Conservation (phyloP, 2,888 invertebrate species). For the Linyphia triangularis region DNA sequence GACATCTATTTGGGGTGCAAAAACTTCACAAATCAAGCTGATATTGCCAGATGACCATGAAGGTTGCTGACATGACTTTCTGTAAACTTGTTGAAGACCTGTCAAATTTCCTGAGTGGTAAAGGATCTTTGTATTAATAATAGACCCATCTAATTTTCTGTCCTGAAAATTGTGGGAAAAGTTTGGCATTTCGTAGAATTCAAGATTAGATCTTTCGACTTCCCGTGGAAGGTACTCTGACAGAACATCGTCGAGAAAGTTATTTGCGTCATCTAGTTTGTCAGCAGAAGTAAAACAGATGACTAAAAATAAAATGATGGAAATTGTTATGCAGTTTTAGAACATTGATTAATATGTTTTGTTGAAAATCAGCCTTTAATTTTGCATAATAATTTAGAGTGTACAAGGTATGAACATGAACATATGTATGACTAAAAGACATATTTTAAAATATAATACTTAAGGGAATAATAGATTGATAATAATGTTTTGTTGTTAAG, state of each 20-base stretch:
- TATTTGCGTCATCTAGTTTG: conserved; percentile 5
- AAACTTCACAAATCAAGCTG: conserved; percentile 2
- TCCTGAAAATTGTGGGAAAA: conserved; percentile 36
- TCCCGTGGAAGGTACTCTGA: conserved; percentile 11
- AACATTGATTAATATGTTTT: too few species aligned
- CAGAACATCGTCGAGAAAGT: conserved; percentile 57
- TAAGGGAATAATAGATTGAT: too few species aligned
- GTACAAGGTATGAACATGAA: not conserved
- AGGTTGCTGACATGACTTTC: conserved; percentile 32
- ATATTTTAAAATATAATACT: too few species aligned
- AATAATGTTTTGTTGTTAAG: too few species aligned
- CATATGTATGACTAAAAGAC: not conserved
- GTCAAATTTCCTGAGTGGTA: conserved; percentile 56
- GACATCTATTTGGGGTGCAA: conserved; percentile 6
- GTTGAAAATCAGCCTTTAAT: not conserved
- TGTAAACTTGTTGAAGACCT: conserved; percentile 22
- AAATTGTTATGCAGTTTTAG: too few species aligned
- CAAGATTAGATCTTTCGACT: conserved; percentile 11
- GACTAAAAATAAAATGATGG: conserved; percentile 6
- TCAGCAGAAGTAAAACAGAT: not conserved
- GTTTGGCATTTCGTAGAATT: conserved; percentile 38
- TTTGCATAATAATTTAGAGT: not conserved
- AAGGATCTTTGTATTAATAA: not conserved
- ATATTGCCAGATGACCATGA: conserved; percentile 20
- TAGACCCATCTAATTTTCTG: conserved; percentile 35